phyloP scores from a whole-genome alignment of 2,113 vertebrate species.

The Percopsis transmontana region DNA sequence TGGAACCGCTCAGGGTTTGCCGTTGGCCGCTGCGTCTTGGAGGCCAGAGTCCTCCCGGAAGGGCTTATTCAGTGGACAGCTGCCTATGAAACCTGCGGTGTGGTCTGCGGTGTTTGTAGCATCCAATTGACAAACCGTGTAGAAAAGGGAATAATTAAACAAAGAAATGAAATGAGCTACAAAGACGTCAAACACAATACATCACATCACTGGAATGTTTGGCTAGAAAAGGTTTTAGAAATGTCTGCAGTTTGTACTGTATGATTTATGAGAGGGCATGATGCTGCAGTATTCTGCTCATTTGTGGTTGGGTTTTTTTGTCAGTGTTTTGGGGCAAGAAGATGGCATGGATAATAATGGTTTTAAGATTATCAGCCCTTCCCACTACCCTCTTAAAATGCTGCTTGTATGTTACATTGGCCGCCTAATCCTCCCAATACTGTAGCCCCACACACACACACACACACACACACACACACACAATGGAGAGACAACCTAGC shows the following conservation, averaged over 20 bases:
- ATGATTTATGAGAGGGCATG: background rate
- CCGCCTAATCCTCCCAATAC: conserved; percentile 57
- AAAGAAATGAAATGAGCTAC: too few species aligned
- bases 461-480: conserved; percentile 24
- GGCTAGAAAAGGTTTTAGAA: too few species aligned
- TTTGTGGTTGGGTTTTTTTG: too few species aligned
- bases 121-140: too few species aligned
- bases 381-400: conserved; percentile 48
- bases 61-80: conserved; percentile 22
- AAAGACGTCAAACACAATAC: too few species aligned
- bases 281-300: background rate
- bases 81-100: conserved; percentile 16
- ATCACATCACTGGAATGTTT: too few species aligned
- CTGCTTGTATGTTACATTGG: conserved; percentile 60
- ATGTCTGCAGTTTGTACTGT: too few species aligned
- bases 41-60: conserved; percentile 16
- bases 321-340: background rate
- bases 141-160: too few species aligned
- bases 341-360: conserved; percentile 49
- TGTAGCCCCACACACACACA: conserved; percentile 49
- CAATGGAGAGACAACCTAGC: conserved; percentile 34
- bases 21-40: conserved; percentile 37
- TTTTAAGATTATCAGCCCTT: conserved; percentile 47
- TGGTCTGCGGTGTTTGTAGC: background rate
- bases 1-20: conserved; percentile 16